These are phyloP conservation scores for Tinea trinotella DNA, from an alignment of 2,888 invertebrate genomes.

Conservation along the genomic window DNA sequence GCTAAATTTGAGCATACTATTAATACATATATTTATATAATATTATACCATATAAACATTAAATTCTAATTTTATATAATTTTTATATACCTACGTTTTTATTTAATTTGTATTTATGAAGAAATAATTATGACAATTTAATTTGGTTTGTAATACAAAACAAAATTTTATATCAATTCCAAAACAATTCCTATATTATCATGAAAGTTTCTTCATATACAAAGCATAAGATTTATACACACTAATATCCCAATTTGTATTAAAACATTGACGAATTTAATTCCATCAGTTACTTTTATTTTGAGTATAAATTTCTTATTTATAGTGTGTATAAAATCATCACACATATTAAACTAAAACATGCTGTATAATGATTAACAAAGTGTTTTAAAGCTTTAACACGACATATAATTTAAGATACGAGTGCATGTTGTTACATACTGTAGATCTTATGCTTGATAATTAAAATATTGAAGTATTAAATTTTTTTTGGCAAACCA, in stretches of 20 bases:
- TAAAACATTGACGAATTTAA: neutral
- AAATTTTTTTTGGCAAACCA: too few species aligned
- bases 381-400: too few species aligned
- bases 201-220: neutral
- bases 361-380: too few species aligned
- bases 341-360: too few species aligned
- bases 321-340: neutral
- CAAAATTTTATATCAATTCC: neutral
- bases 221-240: neutral
- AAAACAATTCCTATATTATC: neutral
- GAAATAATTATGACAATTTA: too few species aligned
- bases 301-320: neutral
- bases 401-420: too few species aligned
- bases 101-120: too few species aligned
- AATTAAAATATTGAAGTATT: too few species aligned
- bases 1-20: conserved; percentile 13
- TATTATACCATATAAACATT: neutral
- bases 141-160: neutral
- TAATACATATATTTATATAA: neutral
- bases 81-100: too few species aligned
- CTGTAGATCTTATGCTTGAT: too few species aligned
- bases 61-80: neutral
- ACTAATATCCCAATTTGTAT: neutral
- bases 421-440: too few species aligned
- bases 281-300: neutral